A percentile compares a stretch with the other conserved stretches of the same genome.
These are phyloP conservation scores for Pygocentrus nattereri DNA, from an alignment of 2,797 vertebrate species.

Conservation along the genomic window DNA sequence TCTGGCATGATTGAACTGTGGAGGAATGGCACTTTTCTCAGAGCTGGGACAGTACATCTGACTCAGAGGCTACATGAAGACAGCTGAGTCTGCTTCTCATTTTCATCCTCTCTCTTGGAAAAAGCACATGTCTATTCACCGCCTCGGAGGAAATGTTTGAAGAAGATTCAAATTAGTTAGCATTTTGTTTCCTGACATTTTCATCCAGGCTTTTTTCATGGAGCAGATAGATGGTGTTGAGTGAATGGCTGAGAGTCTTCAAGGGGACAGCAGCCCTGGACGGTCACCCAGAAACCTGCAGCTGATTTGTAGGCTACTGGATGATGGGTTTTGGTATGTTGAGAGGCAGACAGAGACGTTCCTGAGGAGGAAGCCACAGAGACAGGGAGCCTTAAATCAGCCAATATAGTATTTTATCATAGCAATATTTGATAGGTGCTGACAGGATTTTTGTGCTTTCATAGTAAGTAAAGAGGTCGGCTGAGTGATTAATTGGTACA, in stretches of 20 bases:
- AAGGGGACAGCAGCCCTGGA: conserved; percentile 15
- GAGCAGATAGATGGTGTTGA: conserved; percentile 19
- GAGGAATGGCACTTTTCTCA: too few species aligned
- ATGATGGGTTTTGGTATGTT: conserved; percentile 23
- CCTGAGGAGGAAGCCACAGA: conserved; percentile 45
- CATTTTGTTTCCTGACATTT: conserved; percentile 37
- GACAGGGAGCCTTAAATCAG: conserved; percentile 42
- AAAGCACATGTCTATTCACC: conserved; percentile 48
- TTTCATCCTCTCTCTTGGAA: conserved; percentile 46
- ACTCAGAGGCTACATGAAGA: conserved; percentile 33
- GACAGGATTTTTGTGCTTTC: background rate
- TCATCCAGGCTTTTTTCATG: conserved; percentile 28
- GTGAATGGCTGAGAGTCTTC: conserved; percentile 4
- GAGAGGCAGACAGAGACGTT: conserved; percentile 26
- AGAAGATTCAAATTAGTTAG: conserved; percentile 58
- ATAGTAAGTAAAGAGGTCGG: background rate
- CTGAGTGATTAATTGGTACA: conserved; percentile 3
- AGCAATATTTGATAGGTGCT: background rate
- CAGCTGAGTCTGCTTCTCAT: conserved; percentile 60
- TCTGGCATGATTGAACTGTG: conserved; percentile 15
- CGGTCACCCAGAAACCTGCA: conserved; percentile 38
- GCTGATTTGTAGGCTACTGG: conserved; percentile 44
- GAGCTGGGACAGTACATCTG: too few species aligned
- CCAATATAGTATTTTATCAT: conserved; percentile 21
- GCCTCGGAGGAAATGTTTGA: conserved; percentile 56